These are phyloP conservation scores for Drosophila colorata DNA, from an alignment of 2,888 invertebrate species.

Conservation along the genomic window DNA sequence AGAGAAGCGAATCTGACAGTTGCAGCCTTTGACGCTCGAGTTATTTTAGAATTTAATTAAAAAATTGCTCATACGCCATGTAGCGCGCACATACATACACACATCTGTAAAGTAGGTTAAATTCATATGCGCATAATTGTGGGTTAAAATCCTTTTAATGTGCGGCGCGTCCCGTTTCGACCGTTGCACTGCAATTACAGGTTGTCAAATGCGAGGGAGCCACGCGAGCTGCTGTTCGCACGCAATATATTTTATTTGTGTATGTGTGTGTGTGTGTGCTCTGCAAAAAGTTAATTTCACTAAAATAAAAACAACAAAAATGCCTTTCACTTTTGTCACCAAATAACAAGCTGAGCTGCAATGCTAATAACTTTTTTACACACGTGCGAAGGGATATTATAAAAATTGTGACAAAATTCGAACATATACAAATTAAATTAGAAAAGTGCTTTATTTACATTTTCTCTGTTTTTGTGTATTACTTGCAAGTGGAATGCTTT, in stretches of 20 bases:
- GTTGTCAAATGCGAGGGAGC: slow-evolving; percentile 10
- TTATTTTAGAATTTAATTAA: slow-evolving; percentile 45
- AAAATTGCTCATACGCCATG: slow-evolving; percentile 37
- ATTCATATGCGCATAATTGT: slow-evolving; percentile 44
- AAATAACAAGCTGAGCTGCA: background rate
- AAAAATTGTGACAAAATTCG: background rate
- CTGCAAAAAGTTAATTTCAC: slow-evolving; percentile 20
- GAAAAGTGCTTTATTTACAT: no score
- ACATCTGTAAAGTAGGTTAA: slow-evolving; percentile 41
- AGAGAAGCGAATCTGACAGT: slow-evolving; percentile 8
- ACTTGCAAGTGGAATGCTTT: background rate
- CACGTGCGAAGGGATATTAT: background rate
- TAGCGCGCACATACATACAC: background rate
- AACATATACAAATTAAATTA: background rate
- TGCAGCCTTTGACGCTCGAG: slow-evolving; percentile 28
- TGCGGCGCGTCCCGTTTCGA: slow-evolving; percentile 14
- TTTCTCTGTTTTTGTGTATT: background rate
- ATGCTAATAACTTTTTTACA: background rate
- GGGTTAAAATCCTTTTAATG: slow-evolving; percentile 13
- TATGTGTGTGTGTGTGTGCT: background rate
- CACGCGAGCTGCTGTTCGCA: slow-evolving; percentile 2
- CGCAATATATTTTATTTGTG: slow-evolving; percentile 14
- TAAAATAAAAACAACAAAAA: slow-evolving; percentile 5
- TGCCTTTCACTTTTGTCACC: background rate
- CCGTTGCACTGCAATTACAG: slow-evolving; percentile 18